Evolutionary conservation across 1,140 invertebrate species (phyloP).

Genomic region (Charaxes varanes): DNA sequence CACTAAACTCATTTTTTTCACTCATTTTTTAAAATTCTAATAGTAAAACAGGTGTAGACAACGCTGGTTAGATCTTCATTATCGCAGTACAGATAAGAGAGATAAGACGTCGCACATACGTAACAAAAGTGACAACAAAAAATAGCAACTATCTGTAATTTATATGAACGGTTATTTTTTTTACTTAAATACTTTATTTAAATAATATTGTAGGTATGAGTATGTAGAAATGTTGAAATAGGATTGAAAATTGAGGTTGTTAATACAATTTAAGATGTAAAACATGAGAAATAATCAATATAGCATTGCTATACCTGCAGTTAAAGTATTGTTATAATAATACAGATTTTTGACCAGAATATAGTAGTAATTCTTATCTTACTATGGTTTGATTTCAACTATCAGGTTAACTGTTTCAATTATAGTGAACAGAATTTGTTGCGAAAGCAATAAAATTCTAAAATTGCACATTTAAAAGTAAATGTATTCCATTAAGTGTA

Average conservation of each 20-base stretch:
- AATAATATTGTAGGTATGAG: too few relatives aligned
- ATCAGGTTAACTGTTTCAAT: neutral
- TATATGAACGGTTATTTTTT: too few relatives aligned
- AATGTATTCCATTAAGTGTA: slow-evolving; percentile 24
- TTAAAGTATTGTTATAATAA: too few relatives aligned
- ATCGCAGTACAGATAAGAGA: slow-evolving; percentile 2
- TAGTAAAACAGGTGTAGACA: neutral
- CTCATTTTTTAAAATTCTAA: slow-evolving; percentile 5
- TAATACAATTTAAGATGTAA: too few relatives aligned
- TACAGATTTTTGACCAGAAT: too few relatives aligned
- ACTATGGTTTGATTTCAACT: neutral
- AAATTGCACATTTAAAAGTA: slow-evolving; percentile 23
- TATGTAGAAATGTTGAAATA: too few relatives aligned
- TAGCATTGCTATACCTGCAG: too few relatives aligned
- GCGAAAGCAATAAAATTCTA: slow-evolving; percentile 14
- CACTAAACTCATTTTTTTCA: slow-evolving; percentile 14
- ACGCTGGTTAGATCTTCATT: slow-evolving; percentile 4
- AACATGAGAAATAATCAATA: too few relatives aligned
- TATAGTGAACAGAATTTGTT: slow-evolving; percentile 4
- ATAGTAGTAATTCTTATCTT: neutral
- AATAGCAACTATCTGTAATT: neutral
- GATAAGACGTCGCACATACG: neutral
- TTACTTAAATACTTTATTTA: too few relatives aligned
- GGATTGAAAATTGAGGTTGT: too few relatives aligned
- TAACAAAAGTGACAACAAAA: neutral